Evolutionary conservation across 2,113 vertebrate genomes (phyloP).

Genomic region (Pluvianellus socialis): DNA sequence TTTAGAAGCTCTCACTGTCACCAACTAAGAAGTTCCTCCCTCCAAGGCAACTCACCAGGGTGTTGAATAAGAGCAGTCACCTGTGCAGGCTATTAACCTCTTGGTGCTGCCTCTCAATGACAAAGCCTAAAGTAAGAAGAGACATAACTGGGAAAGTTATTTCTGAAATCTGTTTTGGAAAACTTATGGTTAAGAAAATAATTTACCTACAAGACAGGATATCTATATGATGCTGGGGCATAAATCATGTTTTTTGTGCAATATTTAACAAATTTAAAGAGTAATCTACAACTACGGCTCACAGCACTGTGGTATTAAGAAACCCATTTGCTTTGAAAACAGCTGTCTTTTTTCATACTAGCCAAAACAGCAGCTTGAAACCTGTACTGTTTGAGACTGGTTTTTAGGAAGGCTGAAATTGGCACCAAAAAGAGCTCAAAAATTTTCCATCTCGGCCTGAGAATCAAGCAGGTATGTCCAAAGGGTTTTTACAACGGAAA

Average conservation of each 20-base stretch:
- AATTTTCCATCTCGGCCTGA: conserved; percentile 12
- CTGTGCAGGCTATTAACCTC: neutral
- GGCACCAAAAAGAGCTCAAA: neutral
- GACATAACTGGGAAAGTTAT: neutral
- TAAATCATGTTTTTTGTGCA: neutral
- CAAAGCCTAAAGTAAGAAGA: neutral
- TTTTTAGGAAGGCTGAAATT: neutral
- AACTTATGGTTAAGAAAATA: neutral
- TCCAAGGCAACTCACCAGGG: neutral
- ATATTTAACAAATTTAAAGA: neutral
- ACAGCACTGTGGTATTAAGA: neutral
- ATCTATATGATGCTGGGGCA: too few species aligned
- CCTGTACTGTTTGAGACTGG: neutral
- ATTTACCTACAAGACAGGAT: neutral
- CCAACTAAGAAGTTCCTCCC: neutral
- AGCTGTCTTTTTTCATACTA: neutral
- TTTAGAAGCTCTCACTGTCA: neutral
- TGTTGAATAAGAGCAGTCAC: neutral
- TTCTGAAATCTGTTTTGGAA: neutral
- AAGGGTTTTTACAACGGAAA: conserved; percentile 30
- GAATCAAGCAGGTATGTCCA: conserved; percentile 17
- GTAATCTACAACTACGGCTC: neutral
- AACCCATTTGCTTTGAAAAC: neutral
- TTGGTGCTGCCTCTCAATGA: neutral
- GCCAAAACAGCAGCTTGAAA: neutral